Evolutionary conservation across 1,140 invertebrate species (phyloP).

Genomic region (Dreissena polymorpha): DNA sequence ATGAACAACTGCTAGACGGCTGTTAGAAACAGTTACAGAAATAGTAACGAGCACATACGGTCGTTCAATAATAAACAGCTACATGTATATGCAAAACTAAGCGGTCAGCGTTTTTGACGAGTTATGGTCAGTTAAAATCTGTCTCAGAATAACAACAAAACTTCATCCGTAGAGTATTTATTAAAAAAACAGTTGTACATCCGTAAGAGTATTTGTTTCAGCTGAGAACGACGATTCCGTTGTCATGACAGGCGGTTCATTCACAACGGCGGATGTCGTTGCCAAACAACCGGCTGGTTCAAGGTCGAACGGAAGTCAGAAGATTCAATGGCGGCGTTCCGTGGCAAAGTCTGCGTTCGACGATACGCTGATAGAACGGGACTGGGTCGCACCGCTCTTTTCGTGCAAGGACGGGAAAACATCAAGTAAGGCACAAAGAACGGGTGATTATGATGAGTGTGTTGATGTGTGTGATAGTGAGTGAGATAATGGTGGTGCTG

Average conservation of each 20-base stretch:
- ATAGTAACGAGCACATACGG: no score
- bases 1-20: no score
- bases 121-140: no score
- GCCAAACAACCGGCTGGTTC: background rate
- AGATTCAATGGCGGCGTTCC: constrained; percentile 14
- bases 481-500: no score
- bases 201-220: background rate
- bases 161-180: no score
- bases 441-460: no score
- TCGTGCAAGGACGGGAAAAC: constrained; percentile 43
- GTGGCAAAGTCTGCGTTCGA: constrained; percentile 53
- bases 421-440: constrained; percentile 44
- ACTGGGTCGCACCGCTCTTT: constrained; percentile 61
- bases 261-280: constrained; percentile 19
- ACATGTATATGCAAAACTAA: no score
- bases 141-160: no score
- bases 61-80: no score
- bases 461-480: background rate
- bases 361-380: constrained; percentile 64
- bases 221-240: constrained; percentile 41
- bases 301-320: constrained; percentile 14
- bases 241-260: constrained; percentile 46
- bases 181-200: no score
- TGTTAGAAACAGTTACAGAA: no score
- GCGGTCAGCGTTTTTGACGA: no score